Conservation (phyloP, 2,113 vertebrate genomes). For the Stegostoma tigrinum region DNA sequence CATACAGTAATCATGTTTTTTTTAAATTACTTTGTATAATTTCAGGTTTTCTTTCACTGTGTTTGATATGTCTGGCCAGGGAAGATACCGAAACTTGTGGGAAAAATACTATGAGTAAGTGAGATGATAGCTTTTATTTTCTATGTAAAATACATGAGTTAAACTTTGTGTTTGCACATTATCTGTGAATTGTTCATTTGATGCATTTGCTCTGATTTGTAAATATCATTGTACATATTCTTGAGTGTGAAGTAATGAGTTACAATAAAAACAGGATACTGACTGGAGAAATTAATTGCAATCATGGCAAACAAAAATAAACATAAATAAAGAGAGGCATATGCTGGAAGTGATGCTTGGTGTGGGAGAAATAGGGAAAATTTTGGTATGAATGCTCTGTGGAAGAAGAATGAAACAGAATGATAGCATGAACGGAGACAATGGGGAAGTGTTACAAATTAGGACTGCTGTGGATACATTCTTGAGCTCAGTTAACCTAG, state of each 20-base stretch:
- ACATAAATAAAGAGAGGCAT: not conserved
- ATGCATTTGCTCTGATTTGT: not conserved
- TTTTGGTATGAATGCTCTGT: not conserved
- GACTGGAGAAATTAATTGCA: not conserved
- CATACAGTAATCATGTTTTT: not conserved
- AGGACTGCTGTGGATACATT: not conserved
- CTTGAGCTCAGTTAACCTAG: not conserved
- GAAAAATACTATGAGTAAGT: slow-evolving; percentile 39
- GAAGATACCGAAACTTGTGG: slow-evolving; percentile 39
- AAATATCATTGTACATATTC: not conserved
- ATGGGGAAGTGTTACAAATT: not conserved
- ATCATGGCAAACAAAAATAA: not conserved
- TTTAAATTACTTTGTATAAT: not conserved
- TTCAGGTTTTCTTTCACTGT: slow-evolving; percentile 38
- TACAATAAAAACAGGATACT: not conserved
- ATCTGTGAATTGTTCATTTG: not conserved
- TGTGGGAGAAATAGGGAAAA: not conserved
- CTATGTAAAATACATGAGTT: not conserved
- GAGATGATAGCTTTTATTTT: too few relatives aligned
- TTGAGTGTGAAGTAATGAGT: not conserved
- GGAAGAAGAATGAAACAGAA: not conserved
- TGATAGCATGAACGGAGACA: not conserved
- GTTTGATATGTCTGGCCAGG: slow-evolving; percentile 41
- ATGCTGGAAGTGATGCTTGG: not conserved
- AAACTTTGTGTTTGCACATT: not conserved